These are phyloP conservation scores for Corbicula japonica DNA, from an alignment of 2,888 invertebrate genomes.

Conservation along the genomic window DNA sequence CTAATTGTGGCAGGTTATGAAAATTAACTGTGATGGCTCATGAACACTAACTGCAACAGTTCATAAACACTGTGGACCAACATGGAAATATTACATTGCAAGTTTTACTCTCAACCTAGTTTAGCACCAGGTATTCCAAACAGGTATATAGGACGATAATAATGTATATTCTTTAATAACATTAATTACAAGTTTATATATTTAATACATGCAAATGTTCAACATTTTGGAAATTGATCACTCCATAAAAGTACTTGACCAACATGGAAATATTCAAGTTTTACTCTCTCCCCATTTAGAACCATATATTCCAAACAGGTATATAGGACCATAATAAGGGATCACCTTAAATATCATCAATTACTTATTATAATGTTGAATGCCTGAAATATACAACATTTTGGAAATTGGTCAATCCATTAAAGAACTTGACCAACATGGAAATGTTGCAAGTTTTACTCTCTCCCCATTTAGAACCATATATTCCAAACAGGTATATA, in stretches of 20 bases:
- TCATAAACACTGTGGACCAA: slow-evolving; percentile 16
- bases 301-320: neutral
- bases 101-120: slow-evolving; percentile 23
- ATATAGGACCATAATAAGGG: neutral
- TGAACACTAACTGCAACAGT: too few relatives aligned
- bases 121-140: neutral
- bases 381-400: neutral
- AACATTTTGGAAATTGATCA: slow-evolving; percentile 29
- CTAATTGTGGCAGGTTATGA: too few relatives aligned
- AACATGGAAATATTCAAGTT: slow-evolving; percentile 44
- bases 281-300: slow-evolving; percentile 21
- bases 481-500: neutral
- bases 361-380: too few relatives aligned
- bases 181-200: too few relatives aligned
- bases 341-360: too few relatives aligned
- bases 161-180: neutral
- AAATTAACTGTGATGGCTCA: too few relatives aligned
- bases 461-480: slow-evolving; percentile 10
- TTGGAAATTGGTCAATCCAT: slow-evolving; percentile 25
- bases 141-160: neutral
- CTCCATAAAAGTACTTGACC: slow-evolving; percentile 3
- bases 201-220: neutral
- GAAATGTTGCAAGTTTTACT: slow-evolving; percentile 28
- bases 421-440: slow-evolving; percentile 30
- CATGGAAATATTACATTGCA: slow-evolving; percentile 41